Evolutionary conservation across 2,888 invertebrate species (phyloP).

Genomic region (Lissocephala sabroskyi): DNA sequence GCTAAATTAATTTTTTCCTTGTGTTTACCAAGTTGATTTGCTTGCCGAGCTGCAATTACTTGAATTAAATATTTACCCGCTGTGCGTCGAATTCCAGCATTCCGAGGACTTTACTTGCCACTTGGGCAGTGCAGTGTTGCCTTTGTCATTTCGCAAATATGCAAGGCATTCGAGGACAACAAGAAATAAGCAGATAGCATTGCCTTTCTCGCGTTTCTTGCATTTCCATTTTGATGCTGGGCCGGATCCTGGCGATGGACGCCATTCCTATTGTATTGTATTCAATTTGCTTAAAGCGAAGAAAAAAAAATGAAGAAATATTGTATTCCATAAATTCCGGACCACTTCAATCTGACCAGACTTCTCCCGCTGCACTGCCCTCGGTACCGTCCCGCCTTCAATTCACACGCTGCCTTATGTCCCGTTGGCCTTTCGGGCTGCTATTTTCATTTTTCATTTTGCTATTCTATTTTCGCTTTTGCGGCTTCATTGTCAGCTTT

Average conservation of each 20-base stretch:
- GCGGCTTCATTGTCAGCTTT: constrained; percentile 57
- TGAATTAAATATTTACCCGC: too few relatives aligned
- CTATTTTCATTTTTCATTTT: constrained; percentile 21
- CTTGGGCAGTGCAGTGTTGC: not conserved
- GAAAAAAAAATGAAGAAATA: constrained; percentile 27
- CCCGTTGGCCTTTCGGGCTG: constrained; percentile 49
- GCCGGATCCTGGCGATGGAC: constrained; percentile 17
- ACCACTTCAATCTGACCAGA: constrained; percentile 49
- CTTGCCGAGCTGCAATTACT: too few relatives aligned
- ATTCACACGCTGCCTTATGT: constrained; percentile 27
- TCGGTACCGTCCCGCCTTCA: constrained; percentile 48
- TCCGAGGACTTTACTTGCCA: not conserved
- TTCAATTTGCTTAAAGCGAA: constrained; percentile 51
- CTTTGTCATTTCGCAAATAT: constrained; percentile 24
- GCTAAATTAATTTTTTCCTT: too few relatives aligned
- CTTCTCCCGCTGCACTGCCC: constrained; percentile 12
- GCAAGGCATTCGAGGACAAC: constrained; percentile 19
- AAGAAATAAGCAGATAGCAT: too few relatives aligned
- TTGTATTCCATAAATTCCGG: constrained; percentile 60
- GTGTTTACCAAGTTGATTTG: too few relatives aligned
- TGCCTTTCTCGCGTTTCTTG: too few relatives aligned
- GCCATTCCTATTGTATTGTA: constrained; percentile 46
- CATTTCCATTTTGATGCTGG: constrained; percentile 4
- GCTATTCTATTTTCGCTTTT: constrained; percentile 23
- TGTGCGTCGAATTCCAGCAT: not conserved